Base-by-base conservation (phyloP, 2,888 invertebrate species). In the Eledone cirrhosa region DNA sequence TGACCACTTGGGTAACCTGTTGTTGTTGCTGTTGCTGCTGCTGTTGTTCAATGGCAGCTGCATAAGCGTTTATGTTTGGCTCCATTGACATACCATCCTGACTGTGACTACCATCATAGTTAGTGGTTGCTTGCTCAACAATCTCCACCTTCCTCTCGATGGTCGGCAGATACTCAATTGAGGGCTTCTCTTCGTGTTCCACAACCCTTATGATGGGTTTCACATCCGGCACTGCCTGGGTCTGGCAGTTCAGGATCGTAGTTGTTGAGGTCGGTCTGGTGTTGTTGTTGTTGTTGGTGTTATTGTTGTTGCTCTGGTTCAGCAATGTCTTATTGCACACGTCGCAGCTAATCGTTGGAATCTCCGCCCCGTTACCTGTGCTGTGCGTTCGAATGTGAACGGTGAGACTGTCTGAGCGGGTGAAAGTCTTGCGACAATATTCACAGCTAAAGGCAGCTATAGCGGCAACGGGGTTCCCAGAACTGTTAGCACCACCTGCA, bases 311-410 rank as follows among this genome's bases (percentile, higher is more conserved):
- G 72, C 41, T 72, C 16, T 72, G 72, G 33, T 41, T 72, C 31
- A 72, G 41, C 33, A 72, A 31, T 33, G 72, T 72, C 31, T 72
- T 72, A n/a, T 72, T 72, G 72, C 72, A 72, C 72, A 72, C 72
- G 22, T 72, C 72, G 19, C 72, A 72, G 72, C 72, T 72, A 8
- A 72, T 72, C 7, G 72, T 72, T 22, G 72, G 72, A 5, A 72
- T 72, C 31, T 72, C 72, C 4, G 72, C 72, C 31, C 72, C 72
- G 2, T 31, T 72, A 31, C 72, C 72, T 72, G 72, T 72, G 14
- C 72, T 72, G 11, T 72, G 72, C 14, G 72, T 72, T 31, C 72
- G 72, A 72, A 72, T 72, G 22, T 72, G 72, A 41, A 72, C 72
- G 22, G 72, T 72, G 13, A 72, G 33, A 41, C 72, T 72, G 41